A percentile compares a stretch with the other conserved stretches of the same genome.
Conservation (phyloP, 1,140 invertebrate species). For the Calliphora vicina region DNA sequence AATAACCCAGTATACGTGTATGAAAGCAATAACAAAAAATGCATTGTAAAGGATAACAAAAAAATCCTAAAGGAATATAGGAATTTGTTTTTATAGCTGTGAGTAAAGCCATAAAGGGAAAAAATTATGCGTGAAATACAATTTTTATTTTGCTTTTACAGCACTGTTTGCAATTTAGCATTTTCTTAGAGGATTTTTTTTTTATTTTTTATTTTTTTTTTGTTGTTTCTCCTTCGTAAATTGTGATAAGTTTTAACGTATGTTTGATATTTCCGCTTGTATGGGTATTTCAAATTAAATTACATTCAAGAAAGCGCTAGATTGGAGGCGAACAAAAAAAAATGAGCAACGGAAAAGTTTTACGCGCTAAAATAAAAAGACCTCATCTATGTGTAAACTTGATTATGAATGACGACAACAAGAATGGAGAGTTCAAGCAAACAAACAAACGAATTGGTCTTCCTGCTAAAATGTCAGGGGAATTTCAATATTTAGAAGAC, state of each 20-base stretch:
- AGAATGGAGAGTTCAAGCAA: too few relatives aligned
- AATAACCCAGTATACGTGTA: not conserved
- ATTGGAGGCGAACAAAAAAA: not conserved
- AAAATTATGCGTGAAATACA: not conserved
- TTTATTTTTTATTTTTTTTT: not conserved
- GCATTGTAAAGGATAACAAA: not conserved
- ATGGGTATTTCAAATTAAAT: not conserved
- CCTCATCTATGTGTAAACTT: too few relatives aligned
- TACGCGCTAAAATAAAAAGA: too few relatives aligned
- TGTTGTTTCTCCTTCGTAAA: not conserved
- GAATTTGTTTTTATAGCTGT: not conserved
- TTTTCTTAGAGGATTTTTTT: not conserved
- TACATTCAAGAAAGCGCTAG: not conserved
- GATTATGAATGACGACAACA: too few relatives aligned
- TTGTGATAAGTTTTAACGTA: not conserved
- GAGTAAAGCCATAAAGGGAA: not conserved
- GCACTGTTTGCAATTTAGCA: not conserved
- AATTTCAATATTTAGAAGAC: too few relatives aligned
- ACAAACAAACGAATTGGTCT: too few relatives aligned
- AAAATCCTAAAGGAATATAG: not conserved
- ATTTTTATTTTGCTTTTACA: not conserved
- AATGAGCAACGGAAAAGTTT: too few relatives aligned
- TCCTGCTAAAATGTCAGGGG: too few relatives aligned
- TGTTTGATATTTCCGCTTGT: not conserved
- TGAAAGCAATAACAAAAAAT: not conserved